phyloP scores from a whole-genome alignment of 2,113 vertebrate species.

The Phaetusa simplex region DNA sequence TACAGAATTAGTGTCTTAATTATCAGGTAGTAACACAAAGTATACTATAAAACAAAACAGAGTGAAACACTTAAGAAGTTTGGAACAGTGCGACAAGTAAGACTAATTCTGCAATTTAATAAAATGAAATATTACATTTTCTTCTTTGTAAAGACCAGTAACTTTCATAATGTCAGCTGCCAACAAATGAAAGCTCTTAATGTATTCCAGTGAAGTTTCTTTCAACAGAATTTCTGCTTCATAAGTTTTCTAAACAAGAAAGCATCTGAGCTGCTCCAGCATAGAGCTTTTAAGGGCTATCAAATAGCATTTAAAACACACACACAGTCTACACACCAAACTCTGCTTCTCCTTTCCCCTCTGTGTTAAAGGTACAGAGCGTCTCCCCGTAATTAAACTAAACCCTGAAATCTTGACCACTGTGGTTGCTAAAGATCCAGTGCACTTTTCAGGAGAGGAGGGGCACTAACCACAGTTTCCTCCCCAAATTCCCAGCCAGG shows the following conservation, averaged over 20 bases:
- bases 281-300: neutral
- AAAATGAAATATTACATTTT: neutral
- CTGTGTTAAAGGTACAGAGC: neutral
- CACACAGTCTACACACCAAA: neutral
- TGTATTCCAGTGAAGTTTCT: neutral
- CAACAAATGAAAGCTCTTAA: conserved; percentile 21
- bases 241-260: conserved; percentile 30
- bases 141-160: neutral
- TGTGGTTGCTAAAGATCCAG: neutral
- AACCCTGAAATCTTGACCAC: conserved; percentile 1
- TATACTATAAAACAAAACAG: neutral
- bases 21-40: neutral
- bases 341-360: neutral
- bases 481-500: conserved; percentile 15
- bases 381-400: neutral
- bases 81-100: neutral
- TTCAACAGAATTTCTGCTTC: conserved; percentile 48
- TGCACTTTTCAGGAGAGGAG: neutral
- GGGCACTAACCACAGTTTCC: conserved; percentile 1
- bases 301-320: conserved; percentile 24
- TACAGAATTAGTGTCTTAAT: neutral
- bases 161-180: neutral
- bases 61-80: neutral
- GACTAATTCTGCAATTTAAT: neutral
- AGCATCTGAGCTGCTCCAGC: neutral